phyloP scores from a whole-genome alignment of 2,113 vertebrate genomes.

The Heterotilapia buettikoferi region DNA sequence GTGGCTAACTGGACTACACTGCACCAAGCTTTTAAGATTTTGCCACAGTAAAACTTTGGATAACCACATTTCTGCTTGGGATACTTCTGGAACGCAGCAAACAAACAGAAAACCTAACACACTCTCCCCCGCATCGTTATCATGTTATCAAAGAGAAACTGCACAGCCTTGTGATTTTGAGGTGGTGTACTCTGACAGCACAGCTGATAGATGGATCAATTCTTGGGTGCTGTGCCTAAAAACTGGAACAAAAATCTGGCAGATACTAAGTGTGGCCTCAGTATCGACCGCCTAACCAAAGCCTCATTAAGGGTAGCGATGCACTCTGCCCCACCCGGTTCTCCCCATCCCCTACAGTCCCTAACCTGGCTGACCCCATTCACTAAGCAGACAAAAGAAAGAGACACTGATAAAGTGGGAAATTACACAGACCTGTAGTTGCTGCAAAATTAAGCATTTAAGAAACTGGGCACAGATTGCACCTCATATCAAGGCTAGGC shows the following conservation, averaged over 20 bases:
- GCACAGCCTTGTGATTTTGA: background rate
- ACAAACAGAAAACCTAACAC: background rate
- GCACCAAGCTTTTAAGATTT: background rate
- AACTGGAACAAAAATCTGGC: background rate
- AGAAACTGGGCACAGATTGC: background rate
- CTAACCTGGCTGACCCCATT: constrained; percentile 6
- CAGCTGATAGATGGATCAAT: background rate
- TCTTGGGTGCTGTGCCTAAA: background rate
- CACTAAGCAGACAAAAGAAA: background rate
- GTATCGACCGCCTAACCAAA: background rate
- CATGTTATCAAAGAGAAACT: background rate
- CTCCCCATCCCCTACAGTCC: background rate
- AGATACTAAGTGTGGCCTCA: background rate
- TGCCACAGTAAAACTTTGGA: background rate
- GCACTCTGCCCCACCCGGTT: background rate
- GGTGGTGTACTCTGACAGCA: background rate
- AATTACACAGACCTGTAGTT: background rate
- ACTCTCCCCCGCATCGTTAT: background rate
- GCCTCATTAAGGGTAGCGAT: background rate
- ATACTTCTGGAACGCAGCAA: background rate
- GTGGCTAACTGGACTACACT: background rate
- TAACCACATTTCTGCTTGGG: background rate
- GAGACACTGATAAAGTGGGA: background rate
- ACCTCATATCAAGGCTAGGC: background rate
- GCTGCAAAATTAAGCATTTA: background rate